Evolutionary conservation across 2,113 vertebrate species (phyloP), one percentile per base, ranked within the genome.

Genomic region (Zosterops lateralis): DNA sequence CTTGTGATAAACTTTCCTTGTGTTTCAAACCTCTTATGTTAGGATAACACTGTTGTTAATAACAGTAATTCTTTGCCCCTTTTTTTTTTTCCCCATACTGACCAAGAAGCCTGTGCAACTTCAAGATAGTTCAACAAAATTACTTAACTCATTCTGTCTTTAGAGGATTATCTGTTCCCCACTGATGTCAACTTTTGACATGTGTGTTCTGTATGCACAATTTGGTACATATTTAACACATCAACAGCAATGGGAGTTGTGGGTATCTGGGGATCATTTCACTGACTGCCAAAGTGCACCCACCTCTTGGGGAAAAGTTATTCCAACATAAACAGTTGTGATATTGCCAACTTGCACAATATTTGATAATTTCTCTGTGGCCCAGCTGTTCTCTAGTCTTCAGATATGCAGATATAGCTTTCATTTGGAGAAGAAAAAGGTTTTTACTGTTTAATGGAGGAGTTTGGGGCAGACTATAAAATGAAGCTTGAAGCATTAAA

Each of bases 251-350:
- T 34, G 25, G 84, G n/a, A 90, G 25, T 50, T 38, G 58, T 3
- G 3, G 22, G 62, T 57, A 73, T 79, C 42, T 84, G 50, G 57
- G 34, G 45, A 87, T 73, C 40, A 58, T 90, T 94, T 79, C 58
- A 73, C 14, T 2, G 18, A 58, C 82, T 87, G 71, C 74, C 82
- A 83, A 90, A 85, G 14, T 42, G 29, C n/a, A 68, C 19, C 42
- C 84, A 65, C 20, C 50, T 85, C 92, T 53, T 70, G 57, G 34
- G 36, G 29, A 70, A 68, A 82, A 87, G 40, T 56, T 85, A 54
- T 64, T 91, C 92, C 78, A 91, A 45, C 1, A 22, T 60, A 96
- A 96, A 94, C 62, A 82, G 11, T 65, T 94, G 66, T 79, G n/a
- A 54, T 85, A n/a, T 42, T 83, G 70, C 62, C 82, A 85, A 17